phyloP scores from a whole-genome alignment of 2,797 vertebrate genomes.

The Sebastes iracundus region DNA sequence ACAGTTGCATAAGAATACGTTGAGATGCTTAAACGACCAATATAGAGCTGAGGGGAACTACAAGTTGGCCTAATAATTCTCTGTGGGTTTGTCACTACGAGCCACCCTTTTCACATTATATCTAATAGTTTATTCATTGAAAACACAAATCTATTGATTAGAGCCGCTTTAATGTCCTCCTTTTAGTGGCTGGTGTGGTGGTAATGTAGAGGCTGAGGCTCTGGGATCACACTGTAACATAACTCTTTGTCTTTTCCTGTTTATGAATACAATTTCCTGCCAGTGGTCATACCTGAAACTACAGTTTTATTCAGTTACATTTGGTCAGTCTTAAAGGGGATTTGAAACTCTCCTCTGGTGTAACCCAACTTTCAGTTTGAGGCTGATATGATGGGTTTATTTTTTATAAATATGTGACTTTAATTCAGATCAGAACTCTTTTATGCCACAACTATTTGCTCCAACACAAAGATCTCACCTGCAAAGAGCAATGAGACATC shows the following conservation, averaged over 20 bases:
- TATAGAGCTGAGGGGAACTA: neutral
- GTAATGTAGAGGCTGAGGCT: neutral
- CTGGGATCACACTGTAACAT: neutral
- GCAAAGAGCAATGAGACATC: constrained; percentile 51
- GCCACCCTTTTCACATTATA: neutral
- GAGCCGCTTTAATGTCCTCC: neutral
- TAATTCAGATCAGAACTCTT: constrained; percentile 1
- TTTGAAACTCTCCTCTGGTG: constrained; percentile 11
- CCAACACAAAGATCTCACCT: constrained; percentile 27
- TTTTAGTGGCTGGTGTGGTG: neutral
- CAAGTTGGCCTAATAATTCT: neutral
- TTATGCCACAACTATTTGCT: constrained; percentile 2
- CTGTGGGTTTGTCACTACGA: neutral
- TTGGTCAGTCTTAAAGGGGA: constrained; percentile 9
- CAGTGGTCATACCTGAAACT: constrained; percentile 10
- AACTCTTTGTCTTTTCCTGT: neutral
- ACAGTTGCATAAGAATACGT: too few relatives aligned
- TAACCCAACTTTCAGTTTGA: neutral
- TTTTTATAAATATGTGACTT: neutral
- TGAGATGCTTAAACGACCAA: neutral
- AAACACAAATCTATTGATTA: neutral
- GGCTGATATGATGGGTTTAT: neutral
- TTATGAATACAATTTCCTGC: constrained; percentile 8
- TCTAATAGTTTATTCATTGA: neutral
- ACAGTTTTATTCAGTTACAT: neutral